Percentiles rank a stretch among this genome's conserved stretches.
phyloP scores from a whole-genome alignment of 2,888 invertebrate genomes.

The Piscicola geometra region DNA sequence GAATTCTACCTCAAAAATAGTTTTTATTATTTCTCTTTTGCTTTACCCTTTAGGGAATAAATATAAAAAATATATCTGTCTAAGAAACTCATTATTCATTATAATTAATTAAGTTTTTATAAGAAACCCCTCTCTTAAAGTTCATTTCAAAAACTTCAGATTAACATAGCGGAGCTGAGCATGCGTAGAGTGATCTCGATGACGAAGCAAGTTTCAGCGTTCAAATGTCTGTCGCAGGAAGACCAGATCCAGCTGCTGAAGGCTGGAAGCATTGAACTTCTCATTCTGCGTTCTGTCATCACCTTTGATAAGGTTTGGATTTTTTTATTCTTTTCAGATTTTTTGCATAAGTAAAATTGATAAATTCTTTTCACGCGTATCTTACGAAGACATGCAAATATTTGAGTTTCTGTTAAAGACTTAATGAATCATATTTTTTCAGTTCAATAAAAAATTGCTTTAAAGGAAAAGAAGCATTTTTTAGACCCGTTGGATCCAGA shows the following conservation, averaged over 20 bases:
- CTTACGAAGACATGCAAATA: too few relatives aligned
- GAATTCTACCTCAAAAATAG: background rate
- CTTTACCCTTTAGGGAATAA: too few relatives aligned
- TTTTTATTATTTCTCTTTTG: background rate
- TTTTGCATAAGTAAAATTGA: background rate
- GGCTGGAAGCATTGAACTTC: constrained; percentile 92
- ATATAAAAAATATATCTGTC: too few relatives aligned
- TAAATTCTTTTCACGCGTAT: background rate
- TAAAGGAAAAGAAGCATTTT: constrained; percentile 77
- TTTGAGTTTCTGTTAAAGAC: too few relatives aligned
- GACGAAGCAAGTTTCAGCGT: constrained; percentile 56
- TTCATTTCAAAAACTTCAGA: background rate
- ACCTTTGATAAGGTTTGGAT: constrained; percentile 70
- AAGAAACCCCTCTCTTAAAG: too few relatives aligned
- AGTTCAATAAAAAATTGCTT: too few relatives aligned
- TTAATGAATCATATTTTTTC: too few relatives aligned
- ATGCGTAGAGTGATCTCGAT: constrained; percentile 65
- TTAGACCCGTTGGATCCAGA: constrained; percentile 63
- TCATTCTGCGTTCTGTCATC: constrained; percentile 87
- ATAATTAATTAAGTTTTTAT: too few relatives aligned
- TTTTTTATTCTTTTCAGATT: background rate
- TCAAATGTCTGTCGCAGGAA: constrained; percentile 77
- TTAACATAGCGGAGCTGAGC: constrained; percentile 55
- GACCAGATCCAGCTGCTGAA: constrained; percentile 87
- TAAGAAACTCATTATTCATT: too few relatives aligned